Evolutionary conservation across 2,888 invertebrate species (phyloP), one percentile per base, ranked within the genome.

Genomic region (Craniophora ligustri): DNA sequence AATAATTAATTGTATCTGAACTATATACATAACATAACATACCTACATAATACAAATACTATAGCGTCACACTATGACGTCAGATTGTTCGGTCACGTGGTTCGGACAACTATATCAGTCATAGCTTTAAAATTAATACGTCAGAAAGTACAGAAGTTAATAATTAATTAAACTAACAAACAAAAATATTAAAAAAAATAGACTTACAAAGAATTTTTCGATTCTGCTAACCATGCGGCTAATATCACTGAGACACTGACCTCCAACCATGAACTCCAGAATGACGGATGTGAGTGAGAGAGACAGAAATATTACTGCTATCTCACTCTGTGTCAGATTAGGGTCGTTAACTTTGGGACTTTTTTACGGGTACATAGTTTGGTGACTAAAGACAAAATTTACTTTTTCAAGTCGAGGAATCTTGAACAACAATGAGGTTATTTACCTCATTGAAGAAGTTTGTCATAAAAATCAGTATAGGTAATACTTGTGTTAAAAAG

Each of bases 221-320:
- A 10, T 8, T 13, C 7, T 36, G 8, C n/a, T 5, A 10, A 19
- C 13, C 36, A 19, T 19, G 13, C 19, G 36, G 13, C 13, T 36
- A n/a, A 36, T 36, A 36, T 21, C 19, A 3, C 4, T 21, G 13
- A 11, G 21, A 13, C 19, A 3, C 4, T 21, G 13, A 11, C 19
- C 19, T 19, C 36, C 0, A 36, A 36, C 11, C 21, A 36, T 35
- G 19, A 19, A 35, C 36, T 36, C 36, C 36, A 19, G 19, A 21
- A 36, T 36, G 19, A 21, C 19, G 19, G 19, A 36, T 36, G 36
- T 13, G 19, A 4, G 3, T 7, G 36, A 36, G 7, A 19, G 36
- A 7, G 36, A 36, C 7, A 8, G 13, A 36, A 36, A 8, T 21
- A n/a, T n/a, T n/a, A 13, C 2, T 19, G 36, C 4, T 36, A 19